Base-by-base conservation (phyloP, 2,113 vertebrate species). In the Poeciliopsis turrubarensis region DNA sequence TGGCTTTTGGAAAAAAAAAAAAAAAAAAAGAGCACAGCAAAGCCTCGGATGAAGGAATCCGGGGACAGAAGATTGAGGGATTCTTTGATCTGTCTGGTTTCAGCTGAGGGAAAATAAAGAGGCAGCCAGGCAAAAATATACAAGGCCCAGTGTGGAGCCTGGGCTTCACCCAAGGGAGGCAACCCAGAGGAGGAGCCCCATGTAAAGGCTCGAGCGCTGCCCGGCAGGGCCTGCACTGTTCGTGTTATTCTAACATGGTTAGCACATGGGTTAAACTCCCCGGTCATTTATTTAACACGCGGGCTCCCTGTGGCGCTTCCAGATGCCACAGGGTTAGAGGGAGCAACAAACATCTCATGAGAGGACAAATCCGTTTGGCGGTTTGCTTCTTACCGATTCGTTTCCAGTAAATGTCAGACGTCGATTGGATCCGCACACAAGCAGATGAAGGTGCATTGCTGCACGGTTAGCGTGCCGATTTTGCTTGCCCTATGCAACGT, bases 171-270 rank as follows among this genome's bases (percentile, higher is more conserved):
- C 92, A 65, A 60, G 85, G 85, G 89, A 87, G 77, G 76, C 79
- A 75, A 89, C 87, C 92, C 84, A 86, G 78, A 74, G 79, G 89
- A 91, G 87, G 87, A 87, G 82, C 81, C 69, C 81, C 31, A 64
- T 72, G 91, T 90, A 83, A 37, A 78, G 92, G 92, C 90, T 91
- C 92, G 83, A 91, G 89, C 70, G 91, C 80, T 88, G 81, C 87
- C 82, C 76, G 72, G 80, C 71, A 34, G 86, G 88, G 66, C 89
- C 78, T 41, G 82, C n/a, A 17, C 79, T 51, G 74, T 69, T 74
- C n/a, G 37, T 97, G 94, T 97, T 97, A 94, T 96, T 94, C 72
- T 95, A 97, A 97, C 95, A 94, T 96, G 96, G 95, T 92, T 95
- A 96, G 96, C 96, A 97, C 94, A 97, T 98, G 96, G 93, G 87